A percentile compares a stretch with the other conserved stretches of the same genome.
These are phyloP conservation scores for Alaudala cheleensis DNA, from an alignment of 2,113 vertebrate genomes.

Conservation along the genomic window DNA sequence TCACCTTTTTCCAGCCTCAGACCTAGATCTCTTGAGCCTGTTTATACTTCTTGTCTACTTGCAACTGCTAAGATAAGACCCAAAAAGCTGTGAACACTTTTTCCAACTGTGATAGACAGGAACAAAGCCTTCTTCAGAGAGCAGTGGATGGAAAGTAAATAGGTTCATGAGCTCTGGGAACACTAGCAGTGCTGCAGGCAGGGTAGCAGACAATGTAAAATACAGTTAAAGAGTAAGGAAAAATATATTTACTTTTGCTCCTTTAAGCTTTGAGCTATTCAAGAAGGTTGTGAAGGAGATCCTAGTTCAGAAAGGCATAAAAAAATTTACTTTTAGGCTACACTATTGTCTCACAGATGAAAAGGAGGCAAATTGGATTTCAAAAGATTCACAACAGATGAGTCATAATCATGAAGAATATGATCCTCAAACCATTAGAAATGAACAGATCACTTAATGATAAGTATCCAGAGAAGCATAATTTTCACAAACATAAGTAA, in stretches of 20 bases:
- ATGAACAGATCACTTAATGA: not conserved
- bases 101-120: constrained; percentile 29
- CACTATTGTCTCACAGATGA: not conserved
- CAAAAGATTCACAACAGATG: not conserved
- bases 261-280: constrained; percentile 17
- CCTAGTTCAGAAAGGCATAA: not conserved
- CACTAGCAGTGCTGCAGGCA: constrained; percentile 26
- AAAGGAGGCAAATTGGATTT: not conserved
- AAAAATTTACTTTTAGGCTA: not conserved
- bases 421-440: not conserved
- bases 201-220: constrained; percentile 35
- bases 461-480: not conserved
- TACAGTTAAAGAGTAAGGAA: constrained; percentile 31
- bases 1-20: not conserved
- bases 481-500: not conserved
- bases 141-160: constrained; percentile 52
- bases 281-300: not conserved
- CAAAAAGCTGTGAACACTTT: constrained; percentile 31
- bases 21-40: not conserved
- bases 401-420: not conserved
- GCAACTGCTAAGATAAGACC: not conserved
- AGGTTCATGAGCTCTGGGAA: constrained; percentile 55
- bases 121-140: constrained; percentile 45
- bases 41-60: constrained; percentile 14
- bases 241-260: constrained; percentile 40